Evolutionary conservation across 2,797 vertebrate genomes (phyloP).

Genomic region (Staurois parvus): DNA sequence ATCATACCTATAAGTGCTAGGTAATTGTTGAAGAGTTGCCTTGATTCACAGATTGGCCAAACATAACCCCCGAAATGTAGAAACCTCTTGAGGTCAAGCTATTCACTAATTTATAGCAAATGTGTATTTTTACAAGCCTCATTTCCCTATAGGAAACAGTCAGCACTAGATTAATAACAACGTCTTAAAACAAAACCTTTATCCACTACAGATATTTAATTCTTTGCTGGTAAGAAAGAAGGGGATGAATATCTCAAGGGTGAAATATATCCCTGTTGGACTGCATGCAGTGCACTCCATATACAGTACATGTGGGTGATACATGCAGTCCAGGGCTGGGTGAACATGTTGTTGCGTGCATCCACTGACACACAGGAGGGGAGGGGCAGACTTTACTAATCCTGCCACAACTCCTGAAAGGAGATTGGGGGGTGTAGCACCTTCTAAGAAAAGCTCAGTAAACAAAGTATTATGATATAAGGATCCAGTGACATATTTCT

Average conservation of each 20-base stretch:
- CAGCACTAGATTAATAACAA: not conserved
- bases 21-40: too few relatives aligned
- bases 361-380: conserved; percentile 43
- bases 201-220: too few relatives aligned
- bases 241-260: not conserved
- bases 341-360: conserved; percentile 43
- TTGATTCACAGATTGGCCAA: too few relatives aligned
- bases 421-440: conserved; percentile 56
- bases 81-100: too few relatives aligned
- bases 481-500: conserved; percentile 37
- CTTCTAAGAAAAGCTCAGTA: conserved; percentile 57
- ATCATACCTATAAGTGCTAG: too few relatives aligned
- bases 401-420: conserved; percentile 50
- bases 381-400: conserved; percentile 37
- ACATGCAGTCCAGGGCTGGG: conserved; percentile 12
- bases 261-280: not conserved
- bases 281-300: not conserved
- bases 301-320: conserved; percentile 3
- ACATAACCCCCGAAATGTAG: too few relatives aligned
- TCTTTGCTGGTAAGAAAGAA: too few relatives aligned
- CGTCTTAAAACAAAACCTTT: too few relatives aligned
- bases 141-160: too few relatives aligned
- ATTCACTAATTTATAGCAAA: too few relatives aligned
- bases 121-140: too few relatives aligned
- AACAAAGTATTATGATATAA: conserved; percentile 48